Percentiles rank a stretch among this genome's conserved stretches.
These are phyloP conservation scores for Anoplopoma fimbria DNA, from an alignment of 2,113 vertebrate genomes.

Conservation along the genomic window DNA sequence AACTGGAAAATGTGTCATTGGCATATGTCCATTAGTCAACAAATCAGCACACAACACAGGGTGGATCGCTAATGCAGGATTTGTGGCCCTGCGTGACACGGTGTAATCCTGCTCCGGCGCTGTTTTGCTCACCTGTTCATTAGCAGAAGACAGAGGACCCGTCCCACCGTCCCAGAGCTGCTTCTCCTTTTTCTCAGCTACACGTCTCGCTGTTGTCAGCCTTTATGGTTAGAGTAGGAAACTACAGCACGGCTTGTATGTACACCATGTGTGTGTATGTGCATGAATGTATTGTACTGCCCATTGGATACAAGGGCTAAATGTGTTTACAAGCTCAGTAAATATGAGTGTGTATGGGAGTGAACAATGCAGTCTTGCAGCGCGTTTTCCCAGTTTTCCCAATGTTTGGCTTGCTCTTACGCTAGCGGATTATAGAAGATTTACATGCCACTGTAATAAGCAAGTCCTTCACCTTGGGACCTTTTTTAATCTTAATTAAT, in stretches of 20 bases:
- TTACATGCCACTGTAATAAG: constrained; percentile 79
- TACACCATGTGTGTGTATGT: background rate
- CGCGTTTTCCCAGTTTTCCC: constrained; percentile 35
- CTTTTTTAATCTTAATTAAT: constrained; percentile 82
- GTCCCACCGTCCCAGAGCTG: constrained; percentile 1
- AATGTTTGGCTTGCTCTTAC: constrained; percentile 60
- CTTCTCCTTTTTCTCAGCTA: background rate
- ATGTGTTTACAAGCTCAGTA: background rate
- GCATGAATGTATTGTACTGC: background rate
- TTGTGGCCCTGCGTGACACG: constrained; percentile 53
- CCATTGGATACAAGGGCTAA: background rate
- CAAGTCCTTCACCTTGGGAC: constrained; percentile 79
- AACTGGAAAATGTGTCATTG: constrained; percentile 49
- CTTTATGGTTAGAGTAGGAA: background rate
- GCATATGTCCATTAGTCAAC: constrained; percentile 54
- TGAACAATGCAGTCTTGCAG: background rate
- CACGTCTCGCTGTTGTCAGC: background rate
- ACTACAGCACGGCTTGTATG: background rate
- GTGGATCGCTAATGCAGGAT: constrained; percentile 56
- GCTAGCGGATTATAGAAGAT: constrained; percentile 78
- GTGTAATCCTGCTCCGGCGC: constrained; percentile 54
- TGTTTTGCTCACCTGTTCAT: constrained; percentile 61
- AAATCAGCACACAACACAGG: constrained; percentile 48
- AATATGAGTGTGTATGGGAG: background rate
- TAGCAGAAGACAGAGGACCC: background rate